phyloP scores from a whole-genome alignment of 2,888 invertebrate genomes.

The Anorthoa munda region DNA sequence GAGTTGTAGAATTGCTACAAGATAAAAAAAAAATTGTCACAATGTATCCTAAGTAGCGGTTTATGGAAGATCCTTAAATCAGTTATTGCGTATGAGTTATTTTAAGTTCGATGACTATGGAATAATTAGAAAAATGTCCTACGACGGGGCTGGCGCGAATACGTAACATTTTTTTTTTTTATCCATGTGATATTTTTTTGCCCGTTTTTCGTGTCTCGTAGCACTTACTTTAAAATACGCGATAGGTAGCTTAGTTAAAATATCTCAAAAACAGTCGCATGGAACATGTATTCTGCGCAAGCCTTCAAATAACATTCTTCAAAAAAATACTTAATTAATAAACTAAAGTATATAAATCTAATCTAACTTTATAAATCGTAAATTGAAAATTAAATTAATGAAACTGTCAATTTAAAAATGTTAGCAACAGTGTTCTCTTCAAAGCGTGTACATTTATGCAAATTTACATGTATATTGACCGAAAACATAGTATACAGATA shows the following conservation, averaged over 20 bases:
- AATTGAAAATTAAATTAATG: conserved; percentile 5
- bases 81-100: conserved; percentile 37
- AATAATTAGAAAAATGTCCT: conserved; percentile 9
- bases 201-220: not conserved
- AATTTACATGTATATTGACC: conserved; percentile 52
- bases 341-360: conserved; percentile 32
- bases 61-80: conserved; percentile 32
- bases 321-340: conserved; percentile 29
- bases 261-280: conserved; percentile 12
- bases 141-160: conserved; percentile 33
- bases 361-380: conserved; percentile 18
- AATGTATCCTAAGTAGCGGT: conserved; percentile 13
- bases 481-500: conserved; percentile 44
- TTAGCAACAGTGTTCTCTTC: conserved; percentile 17
- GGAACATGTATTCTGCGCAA: conserved; percentile 33
- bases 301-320: conserved; percentile 33
- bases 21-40: conserved; percentile 2
- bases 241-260: not conserved
- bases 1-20: conserved; percentile 22
- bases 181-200: not conserved
- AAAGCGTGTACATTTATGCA: conserved; percentile 44
- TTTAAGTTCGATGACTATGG: conserved; percentile 14
- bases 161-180: conserved; percentile 1
- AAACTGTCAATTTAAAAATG: conserved; percentile 23
- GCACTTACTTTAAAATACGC: not conserved